Evolutionary conservation across 2,888 invertebrate species (phyloP).

Genomic region (Nephrocerus scutellatus): DNA sequence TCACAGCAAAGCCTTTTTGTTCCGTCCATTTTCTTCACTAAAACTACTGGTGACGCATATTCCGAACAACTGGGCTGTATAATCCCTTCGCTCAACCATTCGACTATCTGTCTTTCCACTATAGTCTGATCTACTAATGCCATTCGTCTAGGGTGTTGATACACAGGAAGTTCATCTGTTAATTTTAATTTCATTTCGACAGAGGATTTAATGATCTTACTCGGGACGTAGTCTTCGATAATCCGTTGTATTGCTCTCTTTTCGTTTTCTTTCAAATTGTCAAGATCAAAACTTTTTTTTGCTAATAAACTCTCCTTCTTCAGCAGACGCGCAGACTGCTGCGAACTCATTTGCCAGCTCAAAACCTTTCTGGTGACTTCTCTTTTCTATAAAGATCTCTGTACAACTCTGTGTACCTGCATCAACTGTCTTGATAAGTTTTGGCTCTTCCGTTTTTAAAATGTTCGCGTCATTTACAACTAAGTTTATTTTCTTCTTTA

Average conservation of each 20-base stretch:
- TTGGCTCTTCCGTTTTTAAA: no score
- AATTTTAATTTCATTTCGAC: constrained; percentile 8
- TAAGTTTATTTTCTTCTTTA: no score
- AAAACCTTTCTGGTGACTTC: no score
- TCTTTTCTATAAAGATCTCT: no score
- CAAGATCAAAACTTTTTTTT: no score
- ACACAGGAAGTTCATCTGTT: constrained; percentile 9
- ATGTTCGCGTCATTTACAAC: no score
- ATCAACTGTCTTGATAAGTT: no score
- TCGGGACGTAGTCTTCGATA: constrained; percentile 28
- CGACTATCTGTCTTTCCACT: constrained; percentile 26
- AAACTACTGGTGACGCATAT: constrained; percentile 25
- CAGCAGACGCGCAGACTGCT: no score
- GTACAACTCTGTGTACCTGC: no score
- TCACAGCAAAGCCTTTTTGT: constrained; percentile 10
- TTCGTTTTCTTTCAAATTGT: no score
- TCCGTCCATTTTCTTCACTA: constrained; percentile 15
- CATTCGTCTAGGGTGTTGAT: constrained; percentile 2
- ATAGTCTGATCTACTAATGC: constrained; percentile 23
- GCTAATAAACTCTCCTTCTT: no score
- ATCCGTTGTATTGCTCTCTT: constrained; percentile 28
- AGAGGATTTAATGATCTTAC: neutral
- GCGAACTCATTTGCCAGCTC: no score
- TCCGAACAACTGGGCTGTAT: constrained; percentile 23
- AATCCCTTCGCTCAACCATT: constrained; percentile 6